A percentile compares a stretch with the other conserved stretches of the same genome.
Conservation (phyloP, 2,888 invertebrate species). For the Caenorhabditis uteleia region DNA sequence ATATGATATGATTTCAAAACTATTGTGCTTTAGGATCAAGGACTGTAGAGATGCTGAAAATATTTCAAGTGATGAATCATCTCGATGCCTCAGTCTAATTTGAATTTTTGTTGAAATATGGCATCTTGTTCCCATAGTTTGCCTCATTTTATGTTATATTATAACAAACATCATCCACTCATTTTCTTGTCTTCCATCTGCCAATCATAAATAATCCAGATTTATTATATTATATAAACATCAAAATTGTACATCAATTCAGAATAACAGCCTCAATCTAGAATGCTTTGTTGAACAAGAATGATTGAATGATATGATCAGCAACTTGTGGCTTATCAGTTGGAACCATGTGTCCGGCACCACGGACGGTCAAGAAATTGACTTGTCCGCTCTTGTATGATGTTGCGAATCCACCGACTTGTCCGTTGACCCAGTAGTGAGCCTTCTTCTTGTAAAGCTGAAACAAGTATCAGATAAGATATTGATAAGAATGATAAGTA, state of each 20-base stretch:
- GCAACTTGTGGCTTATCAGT: conserved; percentile 59
- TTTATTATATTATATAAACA: background rate
- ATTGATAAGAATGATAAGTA: background rate
- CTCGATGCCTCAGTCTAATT: too few species aligned
- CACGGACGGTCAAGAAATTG: conserved; percentile 41
- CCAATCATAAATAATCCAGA: too few species aligned
- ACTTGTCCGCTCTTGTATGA: conserved; percentile 31
- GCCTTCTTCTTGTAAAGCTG: conserved; percentile 38
- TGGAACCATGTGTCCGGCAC: conserved; percentile 83
- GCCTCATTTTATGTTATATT: too few species aligned
- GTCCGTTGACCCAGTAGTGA: conserved; percentile 40
- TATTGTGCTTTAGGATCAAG: too few species aligned
- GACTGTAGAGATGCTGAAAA: too few species aligned
- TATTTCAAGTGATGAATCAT: too few species aligned
- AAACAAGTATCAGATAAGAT: conserved; percentile 12
- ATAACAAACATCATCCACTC: too few species aligned
- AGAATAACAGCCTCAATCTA: too few species aligned
- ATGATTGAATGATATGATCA: conserved; percentile 43
- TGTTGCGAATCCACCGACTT: conserved; percentile 50
- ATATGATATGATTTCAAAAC: too few species aligned
- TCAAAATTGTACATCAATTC: background rate
- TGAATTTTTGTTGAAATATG: too few species aligned
- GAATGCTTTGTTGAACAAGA: conserved; percentile 43
- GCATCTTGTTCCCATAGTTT: too few species aligned
- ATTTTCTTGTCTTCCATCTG: too few species aligned